phyloP scores from a whole-genome alignment of 2,113 vertebrate species.

The Siphamia tubifer region DNA sequence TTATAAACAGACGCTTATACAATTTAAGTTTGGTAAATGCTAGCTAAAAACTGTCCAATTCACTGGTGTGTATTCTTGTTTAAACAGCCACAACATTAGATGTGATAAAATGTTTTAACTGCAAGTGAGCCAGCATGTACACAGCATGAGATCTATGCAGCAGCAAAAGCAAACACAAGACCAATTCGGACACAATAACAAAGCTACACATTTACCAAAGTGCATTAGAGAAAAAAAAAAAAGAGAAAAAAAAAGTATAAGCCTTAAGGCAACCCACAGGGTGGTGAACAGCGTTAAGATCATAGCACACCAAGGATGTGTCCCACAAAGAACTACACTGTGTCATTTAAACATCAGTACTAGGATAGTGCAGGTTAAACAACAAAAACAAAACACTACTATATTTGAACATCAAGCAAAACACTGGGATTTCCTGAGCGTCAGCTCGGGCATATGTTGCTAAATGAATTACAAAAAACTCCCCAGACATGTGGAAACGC shows the following conservation, averaged over 20 bases:
- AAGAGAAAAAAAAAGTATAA: not conserved
- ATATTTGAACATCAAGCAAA: constrained; percentile 29
- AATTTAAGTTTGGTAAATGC: constrained; percentile 9
- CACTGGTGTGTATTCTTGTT: not conserved
- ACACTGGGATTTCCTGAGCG: constrained; percentile 26
- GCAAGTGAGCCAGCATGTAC: not conserved
- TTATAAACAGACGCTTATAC: constrained; percentile 12
- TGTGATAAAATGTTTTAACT: constrained; percentile 12
- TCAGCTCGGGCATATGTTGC: not conserved
- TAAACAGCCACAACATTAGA: constrained; percentile 16
- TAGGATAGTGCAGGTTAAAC: constrained; percentile 54
- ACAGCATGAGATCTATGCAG: not conserved
- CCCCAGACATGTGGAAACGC: not conserved
- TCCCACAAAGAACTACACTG: constrained; percentile 26
- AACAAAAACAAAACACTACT: constrained; percentile 40
- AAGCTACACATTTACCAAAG: not conserved
- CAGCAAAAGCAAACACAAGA: constrained; percentile 3
- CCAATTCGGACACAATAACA: not conserved
- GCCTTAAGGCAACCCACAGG: not conserved
- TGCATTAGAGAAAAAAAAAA: not conserved
- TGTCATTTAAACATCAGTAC: constrained; percentile 13
- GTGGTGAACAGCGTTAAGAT: not conserved
- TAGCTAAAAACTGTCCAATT: not conserved
- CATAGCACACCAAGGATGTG: constrained; percentile 9
- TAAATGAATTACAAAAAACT: constrained; percentile 17